These are phyloP conservation scores for Dendrolimus punctatus DNA, from an alignment of 1,140 invertebrate genomes.

Conservation along the genomic window DNA sequence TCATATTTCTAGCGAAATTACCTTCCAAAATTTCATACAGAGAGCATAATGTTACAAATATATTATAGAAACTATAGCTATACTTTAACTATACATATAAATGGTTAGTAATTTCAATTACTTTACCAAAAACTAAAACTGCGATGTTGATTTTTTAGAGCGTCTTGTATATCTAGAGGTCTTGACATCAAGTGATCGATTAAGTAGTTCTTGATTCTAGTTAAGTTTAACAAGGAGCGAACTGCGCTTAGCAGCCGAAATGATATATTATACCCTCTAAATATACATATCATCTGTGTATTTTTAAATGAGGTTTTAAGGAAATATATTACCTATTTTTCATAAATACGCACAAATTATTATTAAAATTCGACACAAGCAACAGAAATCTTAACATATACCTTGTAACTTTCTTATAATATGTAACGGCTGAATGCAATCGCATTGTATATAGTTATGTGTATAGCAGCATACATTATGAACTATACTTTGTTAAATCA, in stretches of 20 bases:
- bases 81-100: background rate
- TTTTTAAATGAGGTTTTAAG: too few species aligned
- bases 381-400: too few species aligned
- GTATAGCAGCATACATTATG: too few species aligned
- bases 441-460: too few species aligned
- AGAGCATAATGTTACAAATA: constrained; percentile 32
- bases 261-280: constrained; percentile 4
- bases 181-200: constrained; percentile 44
- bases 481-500: too few species aligned
- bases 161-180: constrained; percentile 36
- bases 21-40: constrained; percentile 40
- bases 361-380: too few species aligned
- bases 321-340: too few species aligned
- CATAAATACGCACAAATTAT: too few species aligned
- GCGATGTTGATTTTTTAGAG: constrained; percentile 29
- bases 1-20: constrained; percentile 23
- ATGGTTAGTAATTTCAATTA: constrained; percentile 2
- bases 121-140: constrained; percentile 9
- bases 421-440: too few species aligned
- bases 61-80: background rate
- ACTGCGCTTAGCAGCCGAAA: constrained; percentile 36
- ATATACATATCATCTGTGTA: background rate
- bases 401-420: too few species aligned
- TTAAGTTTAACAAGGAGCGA: constrained; percentile 54
- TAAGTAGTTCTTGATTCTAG: constrained; percentile 52